These are phyloP conservation scores for Phylloscopus collybita DNA, from an alignment of 2,797 vertebrate species.

Conservation along the genomic window DNA sequence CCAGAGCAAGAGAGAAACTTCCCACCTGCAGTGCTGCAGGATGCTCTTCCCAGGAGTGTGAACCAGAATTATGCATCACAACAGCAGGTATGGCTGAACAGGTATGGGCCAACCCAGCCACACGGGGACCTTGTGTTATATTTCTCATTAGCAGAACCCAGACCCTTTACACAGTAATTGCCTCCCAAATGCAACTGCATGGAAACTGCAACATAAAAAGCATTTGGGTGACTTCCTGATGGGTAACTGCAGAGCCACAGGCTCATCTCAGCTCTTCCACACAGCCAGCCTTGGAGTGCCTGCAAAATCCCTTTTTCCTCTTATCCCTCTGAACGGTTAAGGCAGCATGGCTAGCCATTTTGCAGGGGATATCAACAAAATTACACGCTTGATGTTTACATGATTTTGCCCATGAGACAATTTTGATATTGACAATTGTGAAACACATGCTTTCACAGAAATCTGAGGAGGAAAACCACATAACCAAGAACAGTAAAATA, in stretches of 20 bases:
- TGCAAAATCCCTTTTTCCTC: not conserved
- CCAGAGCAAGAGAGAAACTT: not conserved
- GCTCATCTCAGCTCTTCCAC: not conserved
- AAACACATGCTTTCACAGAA: constrained; percentile 11
- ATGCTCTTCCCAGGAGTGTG: not conserved
- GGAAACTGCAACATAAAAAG: not conserved
- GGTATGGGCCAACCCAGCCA: not conserved
- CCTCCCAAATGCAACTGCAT: not conserved
- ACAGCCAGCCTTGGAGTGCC: not conserved
- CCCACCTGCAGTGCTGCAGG: not conserved
- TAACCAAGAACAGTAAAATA: not conserved
- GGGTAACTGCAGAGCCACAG: not conserved
- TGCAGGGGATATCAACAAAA: not conserved
- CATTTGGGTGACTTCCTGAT: not conserved
- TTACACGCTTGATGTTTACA: not conserved
- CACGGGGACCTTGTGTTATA: not conserved
- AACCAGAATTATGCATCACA: not conserved
- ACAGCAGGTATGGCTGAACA: not conserved
- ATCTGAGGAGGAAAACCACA: not conserved
- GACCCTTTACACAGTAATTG: not conserved
- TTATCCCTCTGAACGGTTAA: not conserved
- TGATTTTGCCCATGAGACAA: not conserved
- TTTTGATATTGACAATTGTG: not conserved
- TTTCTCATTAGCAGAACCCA: not conserved
- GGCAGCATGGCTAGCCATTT: not conserved